Evolutionary conservation across 2,113 vertebrate genomes (phyloP), one percentile per base, ranked within the genome.

Genomic region (Ornithorhynchus anatinus): DNA sequence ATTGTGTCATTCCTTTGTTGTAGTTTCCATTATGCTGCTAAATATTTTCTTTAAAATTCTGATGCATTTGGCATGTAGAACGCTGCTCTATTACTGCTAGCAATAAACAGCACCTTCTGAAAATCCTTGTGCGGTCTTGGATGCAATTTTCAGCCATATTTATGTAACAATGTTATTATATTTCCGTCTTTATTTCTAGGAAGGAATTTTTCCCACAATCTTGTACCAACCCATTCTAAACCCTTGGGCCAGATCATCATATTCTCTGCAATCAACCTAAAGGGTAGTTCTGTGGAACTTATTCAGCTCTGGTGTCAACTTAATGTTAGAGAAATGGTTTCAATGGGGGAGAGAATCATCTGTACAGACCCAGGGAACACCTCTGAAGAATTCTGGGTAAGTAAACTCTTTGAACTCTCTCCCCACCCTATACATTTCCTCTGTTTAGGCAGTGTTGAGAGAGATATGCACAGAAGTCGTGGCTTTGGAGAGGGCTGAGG

Each of bases 31-130:
- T 20, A 37, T 86, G 82, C 68, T 79, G 70, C 64, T 61, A 72
- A 77, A 69, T 80, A 67, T 80, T 86, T 70, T 84, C 73, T 72
- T 39, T 79, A 60, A 86, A 66, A 69, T 85, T 67, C 57, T 80
- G 56, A 71, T 66, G 51, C 20, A 0, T 2, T 42, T 80, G 68
- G 76, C 29, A 29, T 59, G 80, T 83, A 62, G 62, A 81, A 70
- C 54, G 76, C 19, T 64, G 70, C 6, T n/a, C 37, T 5, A 23
- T 68, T 61, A n/a, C 72, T 68, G 39, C 77, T 4, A 36, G 69
- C 79, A 79, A 81, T 57, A 71, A 79, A 59, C 37, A 35, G 19
- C 68, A 74, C 20, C 27, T 63, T 73, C 38, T 38, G 8, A 80
- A 77, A 70, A 64, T 16, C 14, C 5, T 16, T 70, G 4, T 37